Evolutionary conservation across 2,888 invertebrate genomes (phyloP).

Genomic region (Linnaemya tessellans): DNA sequence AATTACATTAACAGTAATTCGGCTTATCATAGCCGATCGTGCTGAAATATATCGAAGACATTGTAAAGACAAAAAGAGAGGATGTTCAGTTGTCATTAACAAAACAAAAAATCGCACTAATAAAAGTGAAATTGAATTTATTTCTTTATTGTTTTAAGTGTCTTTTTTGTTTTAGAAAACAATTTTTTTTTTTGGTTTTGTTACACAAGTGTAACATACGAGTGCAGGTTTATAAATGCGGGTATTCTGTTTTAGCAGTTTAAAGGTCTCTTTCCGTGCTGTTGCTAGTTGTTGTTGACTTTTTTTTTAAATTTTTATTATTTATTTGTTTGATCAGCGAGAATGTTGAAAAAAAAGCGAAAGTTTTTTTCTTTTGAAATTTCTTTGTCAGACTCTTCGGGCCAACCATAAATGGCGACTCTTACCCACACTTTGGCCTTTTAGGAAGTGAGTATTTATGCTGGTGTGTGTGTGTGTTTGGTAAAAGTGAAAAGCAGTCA

Average conservation of each 20-base stretch:
- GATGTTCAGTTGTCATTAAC: conserved; percentile 45
- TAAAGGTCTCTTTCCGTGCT: conserved; percentile 51
- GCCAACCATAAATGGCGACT: conserved; percentile 61
- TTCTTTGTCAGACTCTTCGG: conserved; percentile 60
- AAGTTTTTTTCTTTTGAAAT: conserved; percentile 61
- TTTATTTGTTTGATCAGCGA: conserved; percentile 67
- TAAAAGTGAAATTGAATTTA: conserved; percentile 68
- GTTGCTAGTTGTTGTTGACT: conserved; percentile 2
- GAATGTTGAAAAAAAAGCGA: conserved; percentile 70
- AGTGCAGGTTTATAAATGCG: conserved; percentile 39
- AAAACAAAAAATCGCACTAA: conserved; percentile 58
- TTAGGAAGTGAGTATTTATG: conserved; percentile 26
- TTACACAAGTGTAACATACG: background rate
- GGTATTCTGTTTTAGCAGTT: conserved; percentile 42
- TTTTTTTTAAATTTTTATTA: conserved; percentile 48
- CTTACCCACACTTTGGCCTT: conserved; percentile 71
- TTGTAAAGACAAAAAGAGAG: conserved; percentile 32
- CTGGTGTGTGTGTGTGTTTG: background rate
- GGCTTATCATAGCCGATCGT: background rate
- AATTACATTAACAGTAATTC: conserved; percentile 22
- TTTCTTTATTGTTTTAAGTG: conserved; percentile 22
- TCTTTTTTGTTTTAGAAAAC: conserved; percentile 49
- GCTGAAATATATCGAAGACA: background rate
- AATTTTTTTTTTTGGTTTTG: conserved; percentile 32
- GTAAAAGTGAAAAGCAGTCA: conserved; percentile 69